Evolutionary conservation across 2,888 invertebrate species (phyloP).

Genomic region (Oeneis ivallda): DNA sequence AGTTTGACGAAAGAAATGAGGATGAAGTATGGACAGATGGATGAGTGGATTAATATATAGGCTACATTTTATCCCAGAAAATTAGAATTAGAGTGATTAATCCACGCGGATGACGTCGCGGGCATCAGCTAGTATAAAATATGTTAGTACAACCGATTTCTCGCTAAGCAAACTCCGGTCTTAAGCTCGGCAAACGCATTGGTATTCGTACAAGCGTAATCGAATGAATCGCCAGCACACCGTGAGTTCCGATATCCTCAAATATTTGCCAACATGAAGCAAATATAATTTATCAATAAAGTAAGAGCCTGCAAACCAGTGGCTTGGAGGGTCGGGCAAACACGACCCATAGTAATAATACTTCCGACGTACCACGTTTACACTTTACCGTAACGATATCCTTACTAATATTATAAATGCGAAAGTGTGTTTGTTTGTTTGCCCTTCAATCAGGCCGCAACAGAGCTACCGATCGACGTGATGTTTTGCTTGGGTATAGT

Average conservation of each 20-base stretch:
- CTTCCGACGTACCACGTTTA: conserved; percentile 40
- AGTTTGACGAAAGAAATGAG: no score
- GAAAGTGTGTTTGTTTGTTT: no score
- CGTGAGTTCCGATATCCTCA: conserved; percentile 38
- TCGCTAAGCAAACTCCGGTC: not conserved
- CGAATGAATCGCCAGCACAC: conserved; percentile 29
- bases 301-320: conserved; percentile 41
- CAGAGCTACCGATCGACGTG: no score
- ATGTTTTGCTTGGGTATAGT: no score
- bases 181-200: conserved; percentile 7
- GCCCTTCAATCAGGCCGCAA: no score
- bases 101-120: not conserved
- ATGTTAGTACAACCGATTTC: not conserved
- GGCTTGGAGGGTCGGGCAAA: conserved; percentile 52
- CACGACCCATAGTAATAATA: conserved; percentile 58
- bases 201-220: conserved; percentile 27
- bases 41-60: no score
- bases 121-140: not conserved
- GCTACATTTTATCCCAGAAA: no score
- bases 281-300: conserved; percentile 48
- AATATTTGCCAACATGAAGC: conserved; percentile 41
- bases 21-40: no score
- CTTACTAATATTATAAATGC: no score
- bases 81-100: no score
- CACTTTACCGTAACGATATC: conserved; percentile 18